Percentiles rank a stretch among this genome's conserved stretches.
Conservation (phyloP, 2,113 vertebrate species). For the Daboia siamensis region DNA sequence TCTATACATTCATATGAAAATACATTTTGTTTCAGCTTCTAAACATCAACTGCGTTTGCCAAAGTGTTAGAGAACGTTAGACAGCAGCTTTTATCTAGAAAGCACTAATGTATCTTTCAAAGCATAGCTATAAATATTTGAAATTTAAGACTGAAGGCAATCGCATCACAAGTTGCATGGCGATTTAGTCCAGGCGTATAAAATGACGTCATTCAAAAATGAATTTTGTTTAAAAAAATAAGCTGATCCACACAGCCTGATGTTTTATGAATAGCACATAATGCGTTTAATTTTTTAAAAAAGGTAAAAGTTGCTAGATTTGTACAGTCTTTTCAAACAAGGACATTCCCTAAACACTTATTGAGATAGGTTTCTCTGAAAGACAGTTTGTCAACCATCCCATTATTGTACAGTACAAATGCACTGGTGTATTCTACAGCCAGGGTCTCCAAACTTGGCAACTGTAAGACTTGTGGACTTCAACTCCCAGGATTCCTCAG, state of each 20-base stretch:
- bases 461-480: background rate
- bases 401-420: background rate
- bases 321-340: background rate
- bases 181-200: slow-evolving; percentile 12
- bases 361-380: background rate
- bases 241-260: background rate
- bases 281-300: background rate
- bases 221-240: background rate
- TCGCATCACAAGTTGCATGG: background rate
- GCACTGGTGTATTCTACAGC: background rate
- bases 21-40: background rate
- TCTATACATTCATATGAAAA: background rate
- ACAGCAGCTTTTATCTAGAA: slow-evolving; percentile 17
- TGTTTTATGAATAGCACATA: background rate
- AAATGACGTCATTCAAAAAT: background rate
- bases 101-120: background rate
- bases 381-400: background rate
- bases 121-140: background rate
- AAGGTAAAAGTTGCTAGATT: background rate
- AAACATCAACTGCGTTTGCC: background rate
- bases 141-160: background rate
- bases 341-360: background rate
- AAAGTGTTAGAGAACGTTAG: background rate
- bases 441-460: background rate
- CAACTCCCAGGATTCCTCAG: background rate